These are phyloP conservation scores for Anthonomus grandis DNA, from an alignment of 1,140 invertebrate species.

Conservation along the genomic window DNA sequence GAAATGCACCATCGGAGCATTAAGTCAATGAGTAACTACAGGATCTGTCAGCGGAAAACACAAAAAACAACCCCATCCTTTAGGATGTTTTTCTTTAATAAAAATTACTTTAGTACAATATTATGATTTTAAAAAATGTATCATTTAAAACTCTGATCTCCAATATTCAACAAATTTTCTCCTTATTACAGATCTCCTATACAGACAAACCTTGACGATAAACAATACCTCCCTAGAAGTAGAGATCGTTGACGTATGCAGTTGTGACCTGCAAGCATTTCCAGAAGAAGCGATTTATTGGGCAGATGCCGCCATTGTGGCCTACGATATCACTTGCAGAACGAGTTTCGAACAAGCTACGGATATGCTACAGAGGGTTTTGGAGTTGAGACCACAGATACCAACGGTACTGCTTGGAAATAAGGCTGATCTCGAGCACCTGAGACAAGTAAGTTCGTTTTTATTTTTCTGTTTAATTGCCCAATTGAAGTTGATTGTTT, in stretches of 20 bases:
- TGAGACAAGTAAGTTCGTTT: constrained; percentile 66
- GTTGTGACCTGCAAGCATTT: constrained; percentile 51
- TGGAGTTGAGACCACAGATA: constrained; percentile 54
- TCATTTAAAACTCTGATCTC: no score
- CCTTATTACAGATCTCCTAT: constrained; percentile 68
- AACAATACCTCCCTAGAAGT: constrained; percentile 68
- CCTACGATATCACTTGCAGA: constrained; percentile 74
- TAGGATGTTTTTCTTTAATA: no score
- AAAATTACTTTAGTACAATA: no score
- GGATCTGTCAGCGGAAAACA: no score
- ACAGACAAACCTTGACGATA: constrained; percentile 67
- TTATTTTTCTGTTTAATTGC: no score
- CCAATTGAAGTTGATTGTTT: no score
- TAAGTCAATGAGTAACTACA: no score
- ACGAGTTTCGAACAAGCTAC: constrained; percentile 66
- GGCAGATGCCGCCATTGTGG: constrained; percentile 75
- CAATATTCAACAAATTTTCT: constrained; percentile 10
- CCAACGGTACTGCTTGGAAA: constrained; percentile 67
- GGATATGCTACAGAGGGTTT: constrained; percentile 59
- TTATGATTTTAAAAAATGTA: no score
- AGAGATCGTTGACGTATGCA: constrained; percentile 73
- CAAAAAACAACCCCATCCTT: no score
- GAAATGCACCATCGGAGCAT: no score
- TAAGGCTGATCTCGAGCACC: constrained; percentile 73
- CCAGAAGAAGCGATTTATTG: constrained; percentile 62